phyloP scores from a whole-genome alignment of 2,888 invertebrate genomes.

The Plebejus melissa region DNA sequence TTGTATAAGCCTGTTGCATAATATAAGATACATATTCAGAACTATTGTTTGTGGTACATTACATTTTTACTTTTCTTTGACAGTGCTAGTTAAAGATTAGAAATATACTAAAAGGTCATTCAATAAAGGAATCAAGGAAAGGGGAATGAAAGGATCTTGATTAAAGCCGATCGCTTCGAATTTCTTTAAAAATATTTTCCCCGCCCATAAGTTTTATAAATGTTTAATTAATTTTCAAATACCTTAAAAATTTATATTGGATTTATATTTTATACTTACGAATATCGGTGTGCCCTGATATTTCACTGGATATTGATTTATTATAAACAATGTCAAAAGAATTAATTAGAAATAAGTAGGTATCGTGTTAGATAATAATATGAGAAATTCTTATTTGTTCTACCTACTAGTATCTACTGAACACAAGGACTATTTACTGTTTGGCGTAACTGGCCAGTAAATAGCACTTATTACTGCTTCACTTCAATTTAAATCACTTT shows the following conservation, averaged over 20 bases:
- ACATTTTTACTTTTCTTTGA: background rate
- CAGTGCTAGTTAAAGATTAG: background rate
- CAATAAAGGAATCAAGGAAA: background rate
- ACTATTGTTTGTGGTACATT: background rate
- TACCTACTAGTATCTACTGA: no score
- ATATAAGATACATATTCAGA: background rate
- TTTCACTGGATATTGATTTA: background rate
- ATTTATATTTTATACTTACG: slow-evolving; percentile 5
- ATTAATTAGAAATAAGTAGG: background rate
- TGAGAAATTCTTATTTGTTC: no score
- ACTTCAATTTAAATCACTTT: no score
- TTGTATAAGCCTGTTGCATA: background rate
- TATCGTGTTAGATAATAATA: no score
- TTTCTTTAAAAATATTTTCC: slow-evolving; percentile 1
- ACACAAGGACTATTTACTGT: no score
- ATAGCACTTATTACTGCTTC: no score
- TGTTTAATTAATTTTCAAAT: slow-evolving; percentile 29
- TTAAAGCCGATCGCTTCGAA: background rate
- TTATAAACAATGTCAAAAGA: background rate
- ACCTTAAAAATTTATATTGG: slow-evolving; percentile 20
- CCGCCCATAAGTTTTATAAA: slow-evolving; percentile 22
- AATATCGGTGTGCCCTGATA: background rate
- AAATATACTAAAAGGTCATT: background rate
- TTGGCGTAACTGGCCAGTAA: no score
- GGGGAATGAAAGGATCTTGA: slow-evolving; percentile 4